Evolutionary conservation across 2,888 invertebrate species (phyloP).

Genomic region (Athetis lepigone): DNA sequence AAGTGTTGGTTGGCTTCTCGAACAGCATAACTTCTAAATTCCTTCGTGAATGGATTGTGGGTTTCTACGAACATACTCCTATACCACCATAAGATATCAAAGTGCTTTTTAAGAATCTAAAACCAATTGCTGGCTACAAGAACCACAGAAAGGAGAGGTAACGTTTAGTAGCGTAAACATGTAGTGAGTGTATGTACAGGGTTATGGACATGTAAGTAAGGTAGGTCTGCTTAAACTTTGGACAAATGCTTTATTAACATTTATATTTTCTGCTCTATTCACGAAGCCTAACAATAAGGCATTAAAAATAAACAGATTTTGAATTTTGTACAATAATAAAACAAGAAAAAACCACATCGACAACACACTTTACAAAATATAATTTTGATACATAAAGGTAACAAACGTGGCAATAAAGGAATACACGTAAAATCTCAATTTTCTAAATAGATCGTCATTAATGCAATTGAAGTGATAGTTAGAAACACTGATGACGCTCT

Average conservation of each 20-base stretch:
- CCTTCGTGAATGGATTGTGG: slow-evolving; percentile 66
- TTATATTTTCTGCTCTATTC: slow-evolving; percentile 22
- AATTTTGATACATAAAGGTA: slow-evolving; percentile 28
- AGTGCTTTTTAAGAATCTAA: slow-evolving; percentile 59
- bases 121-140: slow-evolving; percentile 58
- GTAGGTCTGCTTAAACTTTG: slow-evolving; percentile 30
- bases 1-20: slow-evolving; percentile 1
- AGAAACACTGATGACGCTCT: slow-evolving; percentile 44
- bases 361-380: slow-evolving; percentile 55
- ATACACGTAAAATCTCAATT: slow-evolving; percentile 31
- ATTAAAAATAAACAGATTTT: slow-evolving; percentile 4
- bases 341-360: slow-evolving; percentile 71
- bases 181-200: slow-evolving; percentile 64
- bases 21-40: slow-evolving; percentile 41
- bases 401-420: slow-evolving; percentile 23
- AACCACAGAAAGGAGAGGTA: slow-evolving; percentile 61
- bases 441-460: slow-evolving; percentile 40
- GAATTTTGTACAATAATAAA: slow-evolving; percentile 42
- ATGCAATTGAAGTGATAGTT: not conserved
- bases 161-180: slow-evolving; percentile 60
- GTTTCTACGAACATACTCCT: slow-evolving; percentile 45
- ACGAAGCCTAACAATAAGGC: slow-evolving; percentile 31
- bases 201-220: slow-evolving; percentile 40
- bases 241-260: slow-evolving; percentile 23
- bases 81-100: slow-evolving; percentile 53